Evolutionary conservation across 2,888 invertebrate genomes (phyloP).

Genomic region (Bugula neritina): DNA sequence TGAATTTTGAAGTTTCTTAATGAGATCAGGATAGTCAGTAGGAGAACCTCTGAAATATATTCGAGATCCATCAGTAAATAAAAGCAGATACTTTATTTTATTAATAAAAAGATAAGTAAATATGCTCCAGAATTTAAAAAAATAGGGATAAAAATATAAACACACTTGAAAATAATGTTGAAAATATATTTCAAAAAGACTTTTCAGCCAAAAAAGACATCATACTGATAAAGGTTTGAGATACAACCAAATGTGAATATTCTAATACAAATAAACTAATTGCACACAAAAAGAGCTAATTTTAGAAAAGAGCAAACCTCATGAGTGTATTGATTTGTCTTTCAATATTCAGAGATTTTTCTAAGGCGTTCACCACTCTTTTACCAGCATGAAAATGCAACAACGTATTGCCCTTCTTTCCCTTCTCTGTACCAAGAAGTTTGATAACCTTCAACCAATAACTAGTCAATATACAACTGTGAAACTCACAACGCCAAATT

Average conservation of each 20-base stretch:
- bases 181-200: too few species aligned
- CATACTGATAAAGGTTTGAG: too few species aligned
- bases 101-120: not conserved
- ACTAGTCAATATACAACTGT: too few species aligned
- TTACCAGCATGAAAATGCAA: slow-evolving; percentile 67
- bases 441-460: slow-evolving; percentile 53
- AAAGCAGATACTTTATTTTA: not conserved
- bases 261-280: too few species aligned
- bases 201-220: too few species aligned
- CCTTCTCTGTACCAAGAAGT: slow-evolving; percentile 66
- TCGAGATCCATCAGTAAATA: too few species aligned
- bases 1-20: slow-evolving; percentile 69
- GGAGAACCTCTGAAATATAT: slow-evolving; percentile 64
- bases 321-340: slow-evolving; percentile 64
- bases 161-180: too few species aligned
- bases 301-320: too few species aligned
- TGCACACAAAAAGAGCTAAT: too few species aligned
- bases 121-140: not conserved
- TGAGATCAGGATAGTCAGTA: slow-evolving; percentile 64
- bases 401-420: slow-evolving; percentile 62
- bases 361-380: slow-evolving; percentile 63
- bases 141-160: too few species aligned
- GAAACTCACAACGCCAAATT: too few species aligned
- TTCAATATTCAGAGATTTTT: slow-evolving; percentile 63
- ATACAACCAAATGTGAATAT: too few species aligned